phyloP scores from a whole-genome alignment of 2,888 invertebrate species.

The Tetheella fluctuosa region DNA sequence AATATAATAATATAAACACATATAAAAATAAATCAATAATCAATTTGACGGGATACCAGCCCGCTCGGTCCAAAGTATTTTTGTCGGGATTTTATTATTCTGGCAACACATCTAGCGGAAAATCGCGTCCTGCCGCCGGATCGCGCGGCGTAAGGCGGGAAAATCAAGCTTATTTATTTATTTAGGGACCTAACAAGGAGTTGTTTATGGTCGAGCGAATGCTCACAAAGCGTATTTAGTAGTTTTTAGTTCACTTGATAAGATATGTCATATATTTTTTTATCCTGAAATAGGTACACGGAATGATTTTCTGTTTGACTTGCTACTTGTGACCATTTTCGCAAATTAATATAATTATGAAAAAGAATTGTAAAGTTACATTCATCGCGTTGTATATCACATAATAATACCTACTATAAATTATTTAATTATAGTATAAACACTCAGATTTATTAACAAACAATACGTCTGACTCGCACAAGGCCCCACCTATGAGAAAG shows the following conservation, averaged over 20 bases:
- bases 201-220: constrained; percentile 40
- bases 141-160: constrained; percentile 47
- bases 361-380: neutral
- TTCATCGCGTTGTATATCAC: too few relatives aligned
- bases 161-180: constrained; percentile 59
- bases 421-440: constrained; percentile 14
- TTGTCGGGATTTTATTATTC: constrained; percentile 71
- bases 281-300: constrained; percentile 17
- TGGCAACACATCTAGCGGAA: constrained; percentile 73
- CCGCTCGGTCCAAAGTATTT: constrained; percentile 64
- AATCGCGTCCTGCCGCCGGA: constrained; percentile 63
- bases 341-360: too few relatives aligned
- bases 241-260: constrained; percentile 28
- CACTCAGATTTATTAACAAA: constrained; percentile 32
- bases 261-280: constrained; percentile 18
- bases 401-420: too few relatives aligned
- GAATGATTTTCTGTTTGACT: neutral
- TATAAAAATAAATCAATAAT: constrained; percentile 77
- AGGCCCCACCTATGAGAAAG: constrained; percentile 61
- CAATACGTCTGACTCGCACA: constrained; percentile 32
- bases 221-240: constrained; percentile 33
- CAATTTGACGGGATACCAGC: constrained; percentile 73
- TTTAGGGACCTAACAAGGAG: constrained; percentile 49
- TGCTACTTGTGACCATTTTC: too few relatives aligned
- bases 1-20: constrained; percentile 34